Conservation (phyloP, 2,113 vertebrate species). For the Phalacrocorax brasilianus region DNA sequence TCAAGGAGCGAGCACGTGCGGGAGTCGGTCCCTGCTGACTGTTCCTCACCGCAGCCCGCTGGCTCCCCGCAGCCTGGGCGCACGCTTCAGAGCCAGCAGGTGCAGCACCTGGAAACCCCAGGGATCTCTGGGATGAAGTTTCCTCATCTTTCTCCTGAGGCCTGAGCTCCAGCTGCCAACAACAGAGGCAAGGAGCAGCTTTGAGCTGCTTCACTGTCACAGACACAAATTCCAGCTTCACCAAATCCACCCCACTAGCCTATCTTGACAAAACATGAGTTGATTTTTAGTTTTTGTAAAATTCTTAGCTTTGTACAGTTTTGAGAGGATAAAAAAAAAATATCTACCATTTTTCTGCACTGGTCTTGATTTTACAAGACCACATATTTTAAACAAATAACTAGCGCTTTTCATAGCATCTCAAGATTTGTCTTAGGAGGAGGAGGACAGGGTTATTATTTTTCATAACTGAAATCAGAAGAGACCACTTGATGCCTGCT, state of each 20-base stretch:
- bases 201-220: not conserved
- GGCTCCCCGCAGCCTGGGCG: rapidly evolving
- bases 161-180: not conserved
- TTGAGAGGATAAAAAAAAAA: not conserved
- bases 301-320: not conserved
- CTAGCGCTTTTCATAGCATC: not conserved
- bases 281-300: not conserved
- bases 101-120: not conserved
- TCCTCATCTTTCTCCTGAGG: not conserved
- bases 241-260: not conserved
- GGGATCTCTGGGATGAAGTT: not conserved
- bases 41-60: not conserved
- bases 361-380: not conserved
- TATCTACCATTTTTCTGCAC: not conserved
- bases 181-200: not conserved
- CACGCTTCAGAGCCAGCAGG: not conserved
- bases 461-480: not conserved
- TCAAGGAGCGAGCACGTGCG: rapidly evolving
- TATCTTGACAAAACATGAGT: not conserved
- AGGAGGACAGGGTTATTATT: not conserved
- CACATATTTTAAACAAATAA: not conserved
- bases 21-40: not conserved
- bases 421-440: not conserved
- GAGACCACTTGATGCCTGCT: not conserved
- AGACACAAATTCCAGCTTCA: not conserved